Percentiles rank a stretch among this genome's conserved stretches.
Evolutionary conservation across 2,797 vertebrate genomes (phyloP).

Genomic region (Mormyrops boulengeri): DNA sequence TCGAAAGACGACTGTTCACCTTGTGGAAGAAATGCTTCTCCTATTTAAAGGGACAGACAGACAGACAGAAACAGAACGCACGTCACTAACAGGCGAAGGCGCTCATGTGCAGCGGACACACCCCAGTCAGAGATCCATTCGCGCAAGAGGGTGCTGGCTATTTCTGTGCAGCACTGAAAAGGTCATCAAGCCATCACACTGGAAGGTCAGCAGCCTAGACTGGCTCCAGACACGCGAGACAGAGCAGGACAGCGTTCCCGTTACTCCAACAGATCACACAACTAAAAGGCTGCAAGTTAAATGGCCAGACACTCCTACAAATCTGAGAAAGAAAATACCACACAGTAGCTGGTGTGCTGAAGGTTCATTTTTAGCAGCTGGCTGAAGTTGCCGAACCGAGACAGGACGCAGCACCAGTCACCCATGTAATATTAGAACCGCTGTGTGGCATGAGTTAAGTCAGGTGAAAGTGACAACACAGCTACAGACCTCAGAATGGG

Average conservation of each 20-base stretch:
- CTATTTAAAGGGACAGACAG: constrained; percentile 46
- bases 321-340: neutral
- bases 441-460: neutral
- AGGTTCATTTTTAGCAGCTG: neutral
- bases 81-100: neutral
- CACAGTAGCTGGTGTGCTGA: neutral
- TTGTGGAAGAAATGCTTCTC: constrained; percentile 99
- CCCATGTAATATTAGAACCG: neutral
- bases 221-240: neutral
- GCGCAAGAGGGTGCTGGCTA: neutral
- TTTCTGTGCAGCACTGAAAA: neutral
- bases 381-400: neutral
- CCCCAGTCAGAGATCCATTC: neutral
- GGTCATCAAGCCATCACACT: neutral
- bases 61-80: neutral
- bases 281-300: neutral
- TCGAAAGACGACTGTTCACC: constrained; percentile 91
- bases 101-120: no score
- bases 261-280: neutral
- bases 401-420: neutral
- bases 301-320: neutral
- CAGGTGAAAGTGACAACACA: neutral
- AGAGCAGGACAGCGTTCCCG: neutral
- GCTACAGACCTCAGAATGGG: neutral
- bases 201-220: neutral